phyloP scores from a whole-genome alignment of 2,797 vertebrate species.

The Arnoldichthys spilopterus region DNA sequence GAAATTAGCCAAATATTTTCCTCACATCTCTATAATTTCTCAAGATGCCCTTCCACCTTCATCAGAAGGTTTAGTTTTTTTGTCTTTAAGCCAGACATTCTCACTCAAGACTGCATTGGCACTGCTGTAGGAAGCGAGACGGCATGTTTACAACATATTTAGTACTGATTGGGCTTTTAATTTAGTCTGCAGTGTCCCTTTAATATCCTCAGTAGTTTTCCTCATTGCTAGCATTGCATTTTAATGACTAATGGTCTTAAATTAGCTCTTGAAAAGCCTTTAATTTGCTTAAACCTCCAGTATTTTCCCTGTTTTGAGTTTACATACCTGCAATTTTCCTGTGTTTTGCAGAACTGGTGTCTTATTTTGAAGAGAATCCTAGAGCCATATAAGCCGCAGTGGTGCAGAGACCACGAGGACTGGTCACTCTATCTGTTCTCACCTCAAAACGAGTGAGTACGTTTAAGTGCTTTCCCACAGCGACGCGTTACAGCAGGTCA shows the following conservation, averaged over 20 bases:
- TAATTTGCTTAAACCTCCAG: not conserved
- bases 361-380: constrained; percentile 83
- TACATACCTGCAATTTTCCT: not conserved
- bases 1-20: too few species aligned
- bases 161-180: not conserved
- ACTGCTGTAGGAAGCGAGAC: not conserved
- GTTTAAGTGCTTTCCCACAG: not conserved
- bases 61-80: too few species aligned
- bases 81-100: too few species aligned
- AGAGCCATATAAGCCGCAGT: constrained; percentile 86
- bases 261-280: not conserved
- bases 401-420: constrained; percentile 91
- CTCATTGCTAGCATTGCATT: not conserved
- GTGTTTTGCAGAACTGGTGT: constrained; percentile 82
- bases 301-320: not conserved
- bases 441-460: constrained; percentile 87
- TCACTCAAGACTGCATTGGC: too few species aligned
- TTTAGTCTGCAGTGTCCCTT: not conserved
- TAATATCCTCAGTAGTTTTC: not conserved
- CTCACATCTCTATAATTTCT: too few species aligned
- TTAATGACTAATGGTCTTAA: not conserved
- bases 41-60: too few species aligned
- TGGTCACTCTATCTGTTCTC: constrained; percentile 94
- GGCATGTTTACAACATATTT: not conserved
- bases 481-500: not conserved